Evolutionary conservation across 1,140 invertebrate genomes (phyloP).

Genomic region (Scaptomyza montana): DNA sequence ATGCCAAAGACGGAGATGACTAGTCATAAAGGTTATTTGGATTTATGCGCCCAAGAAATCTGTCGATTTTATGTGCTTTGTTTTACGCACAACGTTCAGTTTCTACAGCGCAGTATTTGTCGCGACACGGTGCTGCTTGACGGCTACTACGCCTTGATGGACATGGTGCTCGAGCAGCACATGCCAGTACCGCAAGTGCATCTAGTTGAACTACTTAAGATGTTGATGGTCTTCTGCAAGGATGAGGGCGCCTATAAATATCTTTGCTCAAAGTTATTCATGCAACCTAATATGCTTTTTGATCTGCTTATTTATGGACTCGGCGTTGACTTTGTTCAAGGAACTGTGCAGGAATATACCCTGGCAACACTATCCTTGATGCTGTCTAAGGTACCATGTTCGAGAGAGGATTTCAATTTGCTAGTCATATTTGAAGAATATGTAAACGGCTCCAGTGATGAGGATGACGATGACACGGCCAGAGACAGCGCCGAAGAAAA

Average conservation of each 20-base stretch:
- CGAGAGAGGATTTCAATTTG: conserved; percentile 13
- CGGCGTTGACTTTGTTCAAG: background rate
- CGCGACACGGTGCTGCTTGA: conserved; percentile 56
- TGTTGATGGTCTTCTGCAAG: conserved; percentile 67
- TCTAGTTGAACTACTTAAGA: conserved; percentile 47
- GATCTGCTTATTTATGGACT: conserved; percentile 46
- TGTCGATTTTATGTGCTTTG: conserved; percentile 61
- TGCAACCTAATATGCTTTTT: conserved; percentile 25
- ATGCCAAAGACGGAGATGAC: background rate
- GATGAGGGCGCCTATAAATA: conserved; percentile 48
- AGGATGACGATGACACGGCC: background rate
- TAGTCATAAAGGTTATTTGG: conserved; percentile 6
- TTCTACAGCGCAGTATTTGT: conserved; percentile 66
- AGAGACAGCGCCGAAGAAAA: conserved; percentile 4
- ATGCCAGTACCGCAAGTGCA: conserved; percentile 9
- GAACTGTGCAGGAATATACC: conserved; percentile 45
- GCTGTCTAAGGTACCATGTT: conserved; percentile 42
- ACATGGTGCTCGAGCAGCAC: conserved; percentile 14
- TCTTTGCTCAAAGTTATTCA: conserved; percentile 25
- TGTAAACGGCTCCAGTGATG: conserved; percentile 4
- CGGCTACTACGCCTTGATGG: conserved; percentile 29
- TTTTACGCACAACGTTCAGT: conserved; percentile 51
- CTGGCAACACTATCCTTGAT: conserved; percentile 46
- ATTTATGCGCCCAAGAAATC: conserved; percentile 52
- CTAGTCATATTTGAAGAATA: conserved; percentile 37